Percentiles rank a stretch among this genome's conserved stretches.
Evolutionary conservation across 2,888 invertebrate genomes (phyloP).

Genomic region (Hirtodrosophila cameraria): DNA sequence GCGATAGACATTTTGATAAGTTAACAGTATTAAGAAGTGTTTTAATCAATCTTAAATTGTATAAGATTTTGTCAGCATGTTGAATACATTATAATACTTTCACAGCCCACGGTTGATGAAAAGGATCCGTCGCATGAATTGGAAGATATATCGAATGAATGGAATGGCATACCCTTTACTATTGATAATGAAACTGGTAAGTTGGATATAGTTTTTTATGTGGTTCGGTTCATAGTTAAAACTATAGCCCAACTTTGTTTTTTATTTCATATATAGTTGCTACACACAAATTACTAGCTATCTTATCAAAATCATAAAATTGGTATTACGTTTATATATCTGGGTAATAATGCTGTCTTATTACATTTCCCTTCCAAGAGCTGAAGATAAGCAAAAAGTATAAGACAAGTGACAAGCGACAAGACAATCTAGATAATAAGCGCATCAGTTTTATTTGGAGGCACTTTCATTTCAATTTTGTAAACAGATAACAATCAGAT

Average conservation of each 20-base stretch:
- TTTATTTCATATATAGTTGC: too few relatives aligned
- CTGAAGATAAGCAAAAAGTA: conserved; percentile 16
- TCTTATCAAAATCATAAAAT: conserved; percentile 26
- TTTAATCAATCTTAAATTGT: not conserved
- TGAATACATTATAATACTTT: not conserved
- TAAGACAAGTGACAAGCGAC: too few relatives aligned
- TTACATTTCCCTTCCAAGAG: conserved; percentile 40
- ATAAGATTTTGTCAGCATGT: too few relatives aligned
- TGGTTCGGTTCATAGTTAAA: not conserved
- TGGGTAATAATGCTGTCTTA: not conserved
- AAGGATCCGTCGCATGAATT: conserved; percentile 46
- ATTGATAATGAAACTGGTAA: conserved; percentile 95
- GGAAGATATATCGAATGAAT: conserved; percentile 87
- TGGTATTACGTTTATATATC: conserved; percentile 8
- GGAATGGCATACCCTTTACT: conserved; percentile 92
- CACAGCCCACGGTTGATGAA: conserved; percentile 66
- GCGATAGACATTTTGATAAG: too few relatives aligned
- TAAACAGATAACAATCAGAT: too few relatives aligned
- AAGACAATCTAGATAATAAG: too few relatives aligned
- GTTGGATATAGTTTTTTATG: conserved; percentile 76
- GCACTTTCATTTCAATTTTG: too few relatives aligned
- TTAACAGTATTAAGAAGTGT: too few relatives aligned
- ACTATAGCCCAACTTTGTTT: not conserved
- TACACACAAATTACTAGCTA: not conserved
- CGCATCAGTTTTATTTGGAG: too few relatives aligned